Conservation (phyloP, 2,797 vertebrate species). For the Enteromius radiatus region DNA sequence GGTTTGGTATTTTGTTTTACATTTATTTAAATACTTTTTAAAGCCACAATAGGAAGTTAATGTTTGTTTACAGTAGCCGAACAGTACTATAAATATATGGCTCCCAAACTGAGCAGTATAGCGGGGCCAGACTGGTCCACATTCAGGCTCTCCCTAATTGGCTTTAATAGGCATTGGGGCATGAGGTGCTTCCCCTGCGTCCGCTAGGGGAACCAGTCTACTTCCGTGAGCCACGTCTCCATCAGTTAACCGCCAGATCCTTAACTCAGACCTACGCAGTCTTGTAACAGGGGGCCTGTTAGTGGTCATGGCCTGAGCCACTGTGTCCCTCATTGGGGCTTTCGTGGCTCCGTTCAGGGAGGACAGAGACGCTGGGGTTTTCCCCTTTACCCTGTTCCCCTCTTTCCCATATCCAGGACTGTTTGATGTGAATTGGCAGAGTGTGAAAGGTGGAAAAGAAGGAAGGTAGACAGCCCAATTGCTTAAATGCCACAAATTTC, state of each 20-base stretch:
- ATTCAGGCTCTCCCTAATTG: constrained; percentile 55
- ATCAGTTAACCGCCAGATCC: constrained; percentile 78
- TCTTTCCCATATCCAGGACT: constrained; percentile 56
- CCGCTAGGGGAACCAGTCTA: constrained; percentile 69
- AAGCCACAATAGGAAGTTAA: not conserved
- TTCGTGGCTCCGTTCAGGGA: constrained; percentile 38
- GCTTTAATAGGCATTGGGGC: constrained; percentile 57
- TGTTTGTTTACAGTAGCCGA: not conserved
- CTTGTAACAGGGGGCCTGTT: constrained; percentile 66
- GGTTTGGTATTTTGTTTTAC: not conserved
- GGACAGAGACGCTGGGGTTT: constrained; percentile 51
- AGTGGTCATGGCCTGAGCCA: constrained; percentile 62
- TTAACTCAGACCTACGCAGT: constrained; percentile 60
- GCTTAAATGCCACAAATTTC: constrained; percentile 50
- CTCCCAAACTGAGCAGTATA: not conserved
- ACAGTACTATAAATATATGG: constrained; percentile 3
- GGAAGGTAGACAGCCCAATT: constrained; percentile 47
- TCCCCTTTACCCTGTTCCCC: constrained; percentile 30
- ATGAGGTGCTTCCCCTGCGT: constrained; percentile 63
- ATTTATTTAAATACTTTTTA: not conserved
- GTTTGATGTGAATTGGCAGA: constrained; percentile 54
- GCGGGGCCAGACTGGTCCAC: constrained; percentile 7
- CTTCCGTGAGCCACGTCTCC: constrained; percentile 76
- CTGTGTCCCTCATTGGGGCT: constrained; percentile 34
- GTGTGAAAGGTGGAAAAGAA: constrained; percentile 50